phyloP scores from a whole-genome alignment of 2,888 invertebrate genomes.

The Heliconius cydno region DNA sequence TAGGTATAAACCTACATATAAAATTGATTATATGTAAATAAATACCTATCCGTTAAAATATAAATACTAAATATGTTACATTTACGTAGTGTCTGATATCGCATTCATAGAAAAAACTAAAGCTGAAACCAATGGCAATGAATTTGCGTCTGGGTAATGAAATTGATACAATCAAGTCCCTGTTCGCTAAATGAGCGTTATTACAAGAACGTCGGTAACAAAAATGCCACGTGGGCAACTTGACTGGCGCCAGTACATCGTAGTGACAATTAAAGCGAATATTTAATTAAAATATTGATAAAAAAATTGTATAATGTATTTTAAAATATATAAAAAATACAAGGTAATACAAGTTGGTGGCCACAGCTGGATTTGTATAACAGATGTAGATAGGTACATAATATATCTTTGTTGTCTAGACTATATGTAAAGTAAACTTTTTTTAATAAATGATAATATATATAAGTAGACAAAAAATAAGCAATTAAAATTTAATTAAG shows the following conservation, averaged over 20 bases:
- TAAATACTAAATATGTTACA: background rate
- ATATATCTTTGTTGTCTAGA: too few species aligned
- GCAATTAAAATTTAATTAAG: too few species aligned
- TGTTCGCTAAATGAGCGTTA: constrained; percentile 36
- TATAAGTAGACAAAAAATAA: too few species aligned
- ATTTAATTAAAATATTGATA: background rate
- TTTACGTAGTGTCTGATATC: background rate
- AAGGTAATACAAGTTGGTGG: background rate
- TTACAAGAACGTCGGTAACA: constrained; percentile 39
- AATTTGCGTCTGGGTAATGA: constrained; percentile 49
- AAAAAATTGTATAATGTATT: too few species aligned
- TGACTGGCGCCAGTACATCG: constrained; percentile 51
- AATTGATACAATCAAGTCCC: constrained; percentile 47
- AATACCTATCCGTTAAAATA: too few species aligned
- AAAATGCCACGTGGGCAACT: constrained; percentile 49
- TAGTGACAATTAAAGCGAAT: constrained; percentile 35
- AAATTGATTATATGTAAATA: too few species aligned
- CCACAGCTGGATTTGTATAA: background rate
- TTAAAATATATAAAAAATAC: background rate
- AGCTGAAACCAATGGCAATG: constrained; percentile 42
- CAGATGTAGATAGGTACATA: too few species aligned
- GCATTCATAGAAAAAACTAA: background rate
- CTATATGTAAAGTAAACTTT: too few species aligned
- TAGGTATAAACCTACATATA: too few species aligned
- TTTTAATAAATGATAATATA: too few species aligned